Conservation (phyloP, 2,888 invertebrate species). For the Priocnemis perturbator region DNA sequence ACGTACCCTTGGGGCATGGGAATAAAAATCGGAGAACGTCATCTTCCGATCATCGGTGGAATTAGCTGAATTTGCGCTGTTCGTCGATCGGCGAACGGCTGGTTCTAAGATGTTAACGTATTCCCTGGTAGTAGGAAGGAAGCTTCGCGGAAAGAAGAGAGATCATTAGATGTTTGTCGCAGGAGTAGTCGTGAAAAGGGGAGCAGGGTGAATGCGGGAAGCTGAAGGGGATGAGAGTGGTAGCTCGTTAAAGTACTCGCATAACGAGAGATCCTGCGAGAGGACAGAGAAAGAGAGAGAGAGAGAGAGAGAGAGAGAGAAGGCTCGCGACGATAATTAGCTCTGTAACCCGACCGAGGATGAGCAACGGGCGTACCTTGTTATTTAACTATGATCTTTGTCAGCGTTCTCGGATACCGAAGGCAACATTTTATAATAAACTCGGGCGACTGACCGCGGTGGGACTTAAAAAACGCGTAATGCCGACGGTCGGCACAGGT, state of each 20-base stretch:
- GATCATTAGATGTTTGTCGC: constrained; percentile 11
- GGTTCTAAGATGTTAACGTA: too few species aligned
- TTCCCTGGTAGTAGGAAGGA: constrained; percentile 7
- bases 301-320: background rate
- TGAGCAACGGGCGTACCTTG: constrained; percentile 35
- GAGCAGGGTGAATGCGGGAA: too few species aligned
- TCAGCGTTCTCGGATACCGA: background rate
- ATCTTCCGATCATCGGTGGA: too few species aligned
- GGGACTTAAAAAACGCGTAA: background rate
- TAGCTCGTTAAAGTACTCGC: constrained; percentile 54
- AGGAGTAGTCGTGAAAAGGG: constrained; percentile 9
- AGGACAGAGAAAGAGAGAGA: constrained; percentile 20
- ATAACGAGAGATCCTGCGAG: constrained; percentile 50
- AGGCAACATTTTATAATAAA: too few species aligned
- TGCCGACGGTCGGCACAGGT: background rate
- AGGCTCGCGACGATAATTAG: constrained; percentile 47
- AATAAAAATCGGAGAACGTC: too few species aligned
- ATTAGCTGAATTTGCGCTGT: too few species aligned
- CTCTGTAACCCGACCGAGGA: constrained; percentile 49
- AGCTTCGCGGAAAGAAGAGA: background rate
- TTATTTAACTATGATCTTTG: constrained; percentile 29
- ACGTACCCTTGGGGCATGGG: background rate
- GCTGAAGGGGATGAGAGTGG: too few species aligned
- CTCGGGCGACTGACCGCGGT: too few species aligned
- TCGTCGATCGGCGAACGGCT: too few species aligned